Percentiles rank a stretch among this genome's conserved stretches.
Evolutionary conservation across 2,113 vertebrate genomes (phyloP).

Genomic region (Anarhynchus alexandrinus): DNA sequence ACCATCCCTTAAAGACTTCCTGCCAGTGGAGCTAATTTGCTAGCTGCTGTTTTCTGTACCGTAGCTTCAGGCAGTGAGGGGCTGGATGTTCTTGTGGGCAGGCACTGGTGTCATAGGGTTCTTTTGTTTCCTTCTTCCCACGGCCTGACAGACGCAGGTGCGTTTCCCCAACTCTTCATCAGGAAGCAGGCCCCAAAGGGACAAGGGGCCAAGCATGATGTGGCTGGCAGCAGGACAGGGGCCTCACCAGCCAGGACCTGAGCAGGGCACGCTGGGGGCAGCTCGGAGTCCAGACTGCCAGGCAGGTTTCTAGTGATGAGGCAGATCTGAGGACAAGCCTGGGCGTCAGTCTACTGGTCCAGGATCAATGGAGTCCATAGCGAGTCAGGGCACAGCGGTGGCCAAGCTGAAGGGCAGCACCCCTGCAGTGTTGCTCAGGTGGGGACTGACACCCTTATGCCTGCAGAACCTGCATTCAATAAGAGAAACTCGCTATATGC

Average conservation of each 20-base stretch:
- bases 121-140: accelerated
- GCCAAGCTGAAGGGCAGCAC: not conserved
- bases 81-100: not conserved
- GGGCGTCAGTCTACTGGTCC: not conserved
- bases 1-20: not conserved
- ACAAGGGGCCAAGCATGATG: not conserved
- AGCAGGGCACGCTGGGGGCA: not conserved
- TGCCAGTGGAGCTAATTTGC: not conserved
- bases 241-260: accelerated
- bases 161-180: not conserved
- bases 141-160: not conserved
- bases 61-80: not conserved
- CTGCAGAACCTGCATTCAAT: not conserved
- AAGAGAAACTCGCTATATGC: not conserved
- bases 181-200: too few relatives aligned
- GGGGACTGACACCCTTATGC: not conserved
- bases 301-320: not conserved
- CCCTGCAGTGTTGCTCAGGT: not conserved
- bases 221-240: not conserved
- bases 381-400: not conserved
- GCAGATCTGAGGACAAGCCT: not conserved
- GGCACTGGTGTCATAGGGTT: accelerated
- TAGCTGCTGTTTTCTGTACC: not conserved
- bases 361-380: not conserved
- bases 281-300: not conserved